Base-by-base conservation (phyloP, 2,113 vertebrate genomes). In the Trematomus loennbergii region DNA sequence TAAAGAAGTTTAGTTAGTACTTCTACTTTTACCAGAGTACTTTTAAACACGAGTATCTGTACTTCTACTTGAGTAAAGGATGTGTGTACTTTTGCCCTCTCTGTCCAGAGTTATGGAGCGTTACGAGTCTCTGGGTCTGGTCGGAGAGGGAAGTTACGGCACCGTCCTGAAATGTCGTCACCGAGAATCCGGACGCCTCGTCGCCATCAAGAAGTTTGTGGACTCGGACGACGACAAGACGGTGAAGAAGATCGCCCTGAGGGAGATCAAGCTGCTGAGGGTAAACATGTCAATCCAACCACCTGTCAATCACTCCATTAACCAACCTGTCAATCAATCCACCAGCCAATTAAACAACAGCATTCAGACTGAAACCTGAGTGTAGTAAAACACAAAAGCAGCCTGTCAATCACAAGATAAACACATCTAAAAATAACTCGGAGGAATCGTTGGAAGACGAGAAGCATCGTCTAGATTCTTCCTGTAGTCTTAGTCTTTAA, bases 141-240 rank as follows among this genome's bases (percentile, higher is more conserved):
- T 97, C 10, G 96, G 97, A 11, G 95, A 97, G 84, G 97, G 96
- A 20, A 97, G 96, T 74, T 97, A 97, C 49, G 96, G 96, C 0
- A 91, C 95, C 36, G 97, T 97, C 83, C 94, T 96, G 60, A 97
- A 96, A 52, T 97, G 96, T 71, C 92, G 96, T 0, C 95, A 97
- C 83, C 92, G 91, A 60, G 95, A 96, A 67, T 96, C 20, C 12
- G 96, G 97, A 9, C 95, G 93, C 48, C 93, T 97, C 12, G 96
- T 97, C 10, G 97, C 97, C 53, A 94, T 97, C 58, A 98, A 97
- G 94, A 97, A 96, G 82, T 97, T 97, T 82, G 65, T 96, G 92
- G 96, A 97, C 71, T 96, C 95, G 0, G 96, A 97, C 12, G 95
- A 96, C n/a, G 95, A 97, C 75, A 93, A 94, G 84, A 90, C 89